Conservation (phyloP, 2,888 invertebrate species). For the Myopa testacea region DNA sequence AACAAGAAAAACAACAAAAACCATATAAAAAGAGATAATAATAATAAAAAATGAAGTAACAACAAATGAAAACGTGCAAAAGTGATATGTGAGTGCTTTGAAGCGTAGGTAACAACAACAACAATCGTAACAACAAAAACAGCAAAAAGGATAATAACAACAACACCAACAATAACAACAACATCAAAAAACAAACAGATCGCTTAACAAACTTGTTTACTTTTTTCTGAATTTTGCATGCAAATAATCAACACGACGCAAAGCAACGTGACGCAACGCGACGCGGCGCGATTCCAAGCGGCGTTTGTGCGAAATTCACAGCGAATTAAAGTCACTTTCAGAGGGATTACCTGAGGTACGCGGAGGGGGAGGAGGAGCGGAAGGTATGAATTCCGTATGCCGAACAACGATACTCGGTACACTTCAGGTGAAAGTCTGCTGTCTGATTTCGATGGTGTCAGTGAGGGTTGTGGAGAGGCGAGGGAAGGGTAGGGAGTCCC, state of each 20-base stretch:
- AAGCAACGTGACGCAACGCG: background rate
- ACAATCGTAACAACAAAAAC: background rate
- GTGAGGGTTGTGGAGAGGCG: background rate
- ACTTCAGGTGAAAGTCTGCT: background rate
- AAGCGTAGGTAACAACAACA: background rate
- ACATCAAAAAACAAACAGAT: slow-evolving; percentile 24
- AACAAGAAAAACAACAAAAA: background rate
- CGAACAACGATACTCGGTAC: too few relatives aligned
- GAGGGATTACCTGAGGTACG: background rate
- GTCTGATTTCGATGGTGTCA: background rate
- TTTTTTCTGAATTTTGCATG: slow-evolving; percentile 28
- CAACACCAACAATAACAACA: background rate
- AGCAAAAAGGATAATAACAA: background rate
- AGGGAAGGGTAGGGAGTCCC: background rate
- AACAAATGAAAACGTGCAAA: background rate
- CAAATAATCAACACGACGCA: background rate
- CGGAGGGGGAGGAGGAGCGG: background rate
- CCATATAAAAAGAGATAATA: background rate
- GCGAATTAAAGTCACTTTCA: slow-evolving; percentile 10
- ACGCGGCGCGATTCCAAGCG: too few relatives aligned
- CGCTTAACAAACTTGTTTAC: slow-evolving; percentile 14
- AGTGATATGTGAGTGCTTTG: slow-evolving; percentile 14
- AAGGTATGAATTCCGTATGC: background rate
- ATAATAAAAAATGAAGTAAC: background rate
- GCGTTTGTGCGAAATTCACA: background rate